Conservation (phyloP, 2,113 vertebrate genomes). For the Eptesicus fuscus region DNA sequence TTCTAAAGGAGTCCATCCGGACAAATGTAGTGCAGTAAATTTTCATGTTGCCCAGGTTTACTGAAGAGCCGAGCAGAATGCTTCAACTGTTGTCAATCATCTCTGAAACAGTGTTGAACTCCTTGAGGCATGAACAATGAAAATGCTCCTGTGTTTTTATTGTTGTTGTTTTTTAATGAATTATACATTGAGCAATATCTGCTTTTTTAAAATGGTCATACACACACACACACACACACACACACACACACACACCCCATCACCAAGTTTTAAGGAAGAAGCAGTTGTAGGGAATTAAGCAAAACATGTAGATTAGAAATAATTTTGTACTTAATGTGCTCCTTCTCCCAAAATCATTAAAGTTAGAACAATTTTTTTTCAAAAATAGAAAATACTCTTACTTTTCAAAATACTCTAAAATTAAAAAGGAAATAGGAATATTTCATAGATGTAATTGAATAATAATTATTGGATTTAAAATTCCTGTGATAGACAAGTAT, state of each 20-base stretch:
- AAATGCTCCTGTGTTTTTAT: slow-evolving; percentile 52
- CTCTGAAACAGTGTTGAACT: slow-evolving; percentile 60
- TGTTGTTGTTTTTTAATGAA: slow-evolving; percentile 24
- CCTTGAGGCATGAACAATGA: slow-evolving; percentile 66
- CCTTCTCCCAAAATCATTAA: neutral
- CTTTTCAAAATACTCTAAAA: slow-evolving; percentile 22
- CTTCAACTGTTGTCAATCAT: slow-evolving; percentile 50
- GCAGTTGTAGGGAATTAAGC: neutral
- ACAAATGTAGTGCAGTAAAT: neutral
- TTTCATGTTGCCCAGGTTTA: slow-evolving; percentile 28
- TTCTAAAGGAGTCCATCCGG: neutral
- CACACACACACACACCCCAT: neutral
- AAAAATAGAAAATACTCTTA: neutral
- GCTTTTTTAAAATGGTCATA: slow-evolving; percentile 60
- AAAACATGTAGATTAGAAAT: slow-evolving; percentile 4
- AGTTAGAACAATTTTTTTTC: neutral
- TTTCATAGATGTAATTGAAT: neutral
- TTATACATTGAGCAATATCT: slow-evolving; percentile 67
- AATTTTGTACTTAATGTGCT: neutral
- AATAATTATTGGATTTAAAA: neutral
- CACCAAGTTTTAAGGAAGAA: slow-evolving; percentile 25
- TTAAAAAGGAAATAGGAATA: neutral
- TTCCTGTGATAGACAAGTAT: neutral
- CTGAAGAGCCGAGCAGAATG: slow-evolving; percentile 62
- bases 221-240: neutral